Evolutionary conservation across 2,888 invertebrate species (phyloP).

Genomic region (Folsomia candida): DNA sequence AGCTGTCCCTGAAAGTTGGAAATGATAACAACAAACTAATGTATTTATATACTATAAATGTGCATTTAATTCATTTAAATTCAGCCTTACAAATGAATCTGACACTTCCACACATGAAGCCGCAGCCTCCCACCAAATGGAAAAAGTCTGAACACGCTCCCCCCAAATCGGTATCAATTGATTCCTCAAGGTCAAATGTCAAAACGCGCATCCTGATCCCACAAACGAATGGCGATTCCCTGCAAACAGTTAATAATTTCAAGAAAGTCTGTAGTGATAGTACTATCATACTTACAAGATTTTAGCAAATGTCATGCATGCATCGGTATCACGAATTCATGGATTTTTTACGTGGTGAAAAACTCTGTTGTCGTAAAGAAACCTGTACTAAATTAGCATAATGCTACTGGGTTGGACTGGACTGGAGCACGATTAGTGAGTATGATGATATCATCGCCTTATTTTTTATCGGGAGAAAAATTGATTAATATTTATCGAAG

Average conservation of each 20-base stretch:
- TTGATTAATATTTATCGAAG: too few relatives aligned
- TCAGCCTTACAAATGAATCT: conserved; percentile 50
- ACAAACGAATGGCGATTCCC: conserved; percentile 51
- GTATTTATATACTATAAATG: too few relatives aligned
- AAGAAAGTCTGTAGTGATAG: too few relatives aligned
- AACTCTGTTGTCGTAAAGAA: too few relatives aligned
- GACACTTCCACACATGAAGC: conserved; percentile 52
- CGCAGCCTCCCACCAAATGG: conserved; percentile 50
- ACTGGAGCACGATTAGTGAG: not conserved
- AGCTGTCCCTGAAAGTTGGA: conserved; percentile 51
- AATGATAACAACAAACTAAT: not conserved
- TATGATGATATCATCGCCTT: too few relatives aligned
- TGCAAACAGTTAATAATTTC: conserved; percentile 23
- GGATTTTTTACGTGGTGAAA: too few relatives aligned
- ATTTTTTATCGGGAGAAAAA: too few relatives aligned
- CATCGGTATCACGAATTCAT: too few relatives aligned
- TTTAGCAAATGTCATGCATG: too few relatives aligned
- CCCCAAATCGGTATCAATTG: conserved; percentile 51
- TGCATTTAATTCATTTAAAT: not conserved
- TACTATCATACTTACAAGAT: too few relatives aligned
- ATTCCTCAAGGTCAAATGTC: conserved; percentile 51
- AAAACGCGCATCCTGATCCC: conserved; percentile 52
- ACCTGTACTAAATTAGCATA: not conserved
- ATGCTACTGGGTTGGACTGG: not conserved
- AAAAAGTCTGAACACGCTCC: conserved; percentile 53